These are phyloP conservation scores for Aphyosemion australe DNA, from an alignment of 2,113 vertebrate species.

Conservation along the genomic window DNA sequence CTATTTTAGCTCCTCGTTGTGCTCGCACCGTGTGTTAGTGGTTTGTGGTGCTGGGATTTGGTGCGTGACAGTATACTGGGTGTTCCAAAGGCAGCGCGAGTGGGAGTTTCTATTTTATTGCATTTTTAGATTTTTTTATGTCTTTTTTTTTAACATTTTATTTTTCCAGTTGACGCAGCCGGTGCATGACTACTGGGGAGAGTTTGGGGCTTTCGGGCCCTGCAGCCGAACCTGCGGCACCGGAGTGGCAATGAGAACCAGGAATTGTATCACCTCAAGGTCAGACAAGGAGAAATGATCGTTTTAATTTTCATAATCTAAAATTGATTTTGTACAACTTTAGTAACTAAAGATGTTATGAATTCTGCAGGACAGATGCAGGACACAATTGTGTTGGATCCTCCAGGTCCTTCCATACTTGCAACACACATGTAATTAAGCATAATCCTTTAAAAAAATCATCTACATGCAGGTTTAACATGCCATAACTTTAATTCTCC, in stretches of 20 bases:
- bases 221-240: constrained; percentile 79
- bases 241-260: constrained; percentile 71
- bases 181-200: constrained; percentile 67
- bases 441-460: not conserved
- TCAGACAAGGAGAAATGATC: constrained; percentile 12
- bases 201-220: constrained; percentile 71
- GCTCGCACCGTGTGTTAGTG: constrained; percentile 29
- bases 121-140: not conserved
- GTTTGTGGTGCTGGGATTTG: constrained; percentile 11
- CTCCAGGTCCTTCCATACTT: constrained; percentile 80
- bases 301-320: too few relatives aligned
- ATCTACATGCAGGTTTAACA: not conserved
- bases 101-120: not conserved
- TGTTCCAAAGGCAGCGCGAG: constrained; percentile 22
- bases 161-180: constrained; percentile 48
- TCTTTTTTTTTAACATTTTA: not conserved
- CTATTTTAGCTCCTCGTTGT: constrained; percentile 30
- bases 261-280: constrained; percentile 73
- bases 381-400: constrained; percentile 85
- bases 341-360: not conserved
- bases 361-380: constrained; percentile 82
- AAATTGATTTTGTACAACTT: too few relatives aligned
- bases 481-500: not conserved
- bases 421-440: constrained; percentile 74
- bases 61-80: constrained; percentile 15